phyloP scores from a whole-genome alignment of 2,113 vertebrate species.

The Rostratula benghalensis region DNA sequence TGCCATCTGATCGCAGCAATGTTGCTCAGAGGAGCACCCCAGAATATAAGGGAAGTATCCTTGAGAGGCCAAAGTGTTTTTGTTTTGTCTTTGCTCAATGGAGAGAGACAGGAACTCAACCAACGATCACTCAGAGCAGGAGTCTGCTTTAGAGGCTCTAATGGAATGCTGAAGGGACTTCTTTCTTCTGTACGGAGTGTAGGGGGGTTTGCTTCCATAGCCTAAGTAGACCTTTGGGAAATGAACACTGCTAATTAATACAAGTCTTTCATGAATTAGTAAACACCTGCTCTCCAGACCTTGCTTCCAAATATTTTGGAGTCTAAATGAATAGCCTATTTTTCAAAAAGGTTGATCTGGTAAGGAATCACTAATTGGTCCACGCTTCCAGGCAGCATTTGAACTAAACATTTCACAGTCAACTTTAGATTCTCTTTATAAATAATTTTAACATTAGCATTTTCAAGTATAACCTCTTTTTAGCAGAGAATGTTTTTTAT shows the following conservation, averaged over 20 bases:
- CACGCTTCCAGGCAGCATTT: neutral
- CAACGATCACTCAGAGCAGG: neutral
- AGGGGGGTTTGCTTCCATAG: neutral
- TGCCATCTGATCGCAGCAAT: neutral
- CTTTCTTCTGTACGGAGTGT: neutral
- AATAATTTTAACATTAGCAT: neutral
- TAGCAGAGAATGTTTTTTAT: neutral
- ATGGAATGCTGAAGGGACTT: neutral
- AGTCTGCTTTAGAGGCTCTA: neutral
- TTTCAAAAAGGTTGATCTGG: neutral
- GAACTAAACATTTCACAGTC: neutral
- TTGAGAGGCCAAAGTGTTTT: neutral
- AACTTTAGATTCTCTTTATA: neutral
- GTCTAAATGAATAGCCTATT: neutral
- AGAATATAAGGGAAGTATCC: neutral
- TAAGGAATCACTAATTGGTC: neutral
- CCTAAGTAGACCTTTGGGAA: neutral
- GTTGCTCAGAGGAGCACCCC: neutral
- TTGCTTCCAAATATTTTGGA: constrained; percentile 2
- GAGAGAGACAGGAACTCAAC: neutral
- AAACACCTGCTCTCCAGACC: neutral
- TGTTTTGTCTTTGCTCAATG: neutral
- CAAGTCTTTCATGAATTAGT: neutral
- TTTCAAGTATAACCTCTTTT: neutral
- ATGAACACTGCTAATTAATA: neutral